A percentile compares a stretch with the other conserved stretches of the same genome.
Conservation (phyloP, 2,797 vertebrate genomes). For the Sebastes matsubarae region DNA sequence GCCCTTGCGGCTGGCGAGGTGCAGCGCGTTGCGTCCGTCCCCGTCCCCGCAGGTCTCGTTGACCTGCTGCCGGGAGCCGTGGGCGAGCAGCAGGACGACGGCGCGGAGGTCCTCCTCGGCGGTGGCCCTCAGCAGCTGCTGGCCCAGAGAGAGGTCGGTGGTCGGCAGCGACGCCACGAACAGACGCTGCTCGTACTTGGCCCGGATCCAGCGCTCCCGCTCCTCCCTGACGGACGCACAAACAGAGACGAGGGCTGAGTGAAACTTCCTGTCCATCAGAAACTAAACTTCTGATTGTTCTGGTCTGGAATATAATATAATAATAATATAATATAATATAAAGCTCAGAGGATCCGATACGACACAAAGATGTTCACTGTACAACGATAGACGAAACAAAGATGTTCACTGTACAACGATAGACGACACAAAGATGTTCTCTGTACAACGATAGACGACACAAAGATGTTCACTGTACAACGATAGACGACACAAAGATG, state of each 20-base stretch:
- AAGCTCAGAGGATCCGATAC: too few relatives aligned
- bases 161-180: constrained; percentile 88
- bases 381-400: too few relatives aligned
- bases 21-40: constrained; percentile 92
- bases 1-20: constrained; percentile 92
- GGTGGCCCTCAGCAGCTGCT: constrained; percentile 89
- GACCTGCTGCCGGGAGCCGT: constrained; percentile 92
- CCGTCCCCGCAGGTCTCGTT: constrained; percentile 95
- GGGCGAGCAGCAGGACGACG: constrained; percentile 92
- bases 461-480: too few relatives aligned
- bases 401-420: too few relatives aligned
- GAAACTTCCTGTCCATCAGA: neutral
- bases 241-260: too few relatives aligned
- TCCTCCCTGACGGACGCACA: constrained; percentile 84
- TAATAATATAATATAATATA: too few relatives aligned
- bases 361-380: too few relatives aligned
- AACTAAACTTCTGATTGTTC: too few relatives aligned
- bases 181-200: constrained; percentile 97
- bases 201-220: constrained; percentile 97
- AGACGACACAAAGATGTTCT: too few relatives aligned
- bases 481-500: too few relatives aligned
- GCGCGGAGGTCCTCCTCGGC: constrained; percentile 90
- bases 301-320: too few relatives aligned
- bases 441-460: too few relatives aligned
- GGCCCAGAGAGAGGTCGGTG: constrained; percentile 89